These are phyloP conservation scores for Acanthurus lineatus DNA, from an alignment of 2,797 vertebrate species.

Conservation along the genomic window DNA sequence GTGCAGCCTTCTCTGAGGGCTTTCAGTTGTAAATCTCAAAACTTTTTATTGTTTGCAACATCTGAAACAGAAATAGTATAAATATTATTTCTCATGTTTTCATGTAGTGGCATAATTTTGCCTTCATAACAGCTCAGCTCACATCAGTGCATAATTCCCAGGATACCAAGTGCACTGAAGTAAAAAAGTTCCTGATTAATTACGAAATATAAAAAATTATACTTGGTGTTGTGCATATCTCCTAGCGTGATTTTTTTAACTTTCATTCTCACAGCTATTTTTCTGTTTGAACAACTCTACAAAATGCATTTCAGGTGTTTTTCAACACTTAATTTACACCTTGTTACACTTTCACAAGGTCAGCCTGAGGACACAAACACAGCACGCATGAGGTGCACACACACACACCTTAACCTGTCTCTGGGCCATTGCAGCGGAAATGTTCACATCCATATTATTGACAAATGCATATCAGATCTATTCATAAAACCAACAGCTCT, in stretches of 20 bases:
- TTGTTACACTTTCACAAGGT: constrained; percentile 1
- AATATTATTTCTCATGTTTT: not conserved
- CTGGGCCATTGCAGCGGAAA: constrained; percentile 43
- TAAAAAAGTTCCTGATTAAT: constrained; percentile 3
- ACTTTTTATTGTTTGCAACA: constrained; percentile 11
- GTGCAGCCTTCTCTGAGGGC: not conserved
- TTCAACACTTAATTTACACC: not conserved
- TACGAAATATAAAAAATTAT: not conserved
- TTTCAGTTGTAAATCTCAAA: not conserved
- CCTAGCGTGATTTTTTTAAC: no score
- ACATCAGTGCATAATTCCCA: constrained; percentile 5
- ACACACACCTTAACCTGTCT: constrained; percentile 35
- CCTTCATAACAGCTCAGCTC: not conserved
- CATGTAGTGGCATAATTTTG: not conserved
- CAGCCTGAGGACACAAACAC: not conserved
- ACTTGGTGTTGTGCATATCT: not conserved
- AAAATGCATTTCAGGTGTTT: not conserved
- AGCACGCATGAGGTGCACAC: not conserved
- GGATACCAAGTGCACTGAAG: constrained; percentile 3
- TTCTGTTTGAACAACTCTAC: not conserved
- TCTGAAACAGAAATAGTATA: not conserved
- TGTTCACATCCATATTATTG: constrained; percentile 75
- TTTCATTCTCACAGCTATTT: no score
- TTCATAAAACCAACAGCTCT: constrained; percentile 75
- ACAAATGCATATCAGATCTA: constrained; percentile 74